Evolutionary conservation across 2,113 vertebrate species (phyloP), one percentile per base, ranked within the genome.

Genomic region (Seriola quinqueradiata): DNA sequence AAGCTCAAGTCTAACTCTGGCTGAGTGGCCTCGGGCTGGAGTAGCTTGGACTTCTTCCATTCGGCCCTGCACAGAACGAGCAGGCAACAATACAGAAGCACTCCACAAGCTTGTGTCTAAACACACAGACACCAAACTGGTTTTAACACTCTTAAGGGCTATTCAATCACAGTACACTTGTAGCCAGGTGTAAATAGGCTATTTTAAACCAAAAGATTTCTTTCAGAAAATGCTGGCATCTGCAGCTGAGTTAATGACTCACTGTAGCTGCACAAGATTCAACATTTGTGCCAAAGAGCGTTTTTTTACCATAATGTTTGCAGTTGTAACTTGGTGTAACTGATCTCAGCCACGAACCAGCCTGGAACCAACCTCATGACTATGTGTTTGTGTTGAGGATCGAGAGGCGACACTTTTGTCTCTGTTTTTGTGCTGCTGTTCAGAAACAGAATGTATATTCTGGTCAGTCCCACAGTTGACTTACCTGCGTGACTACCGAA

Each of bases 1-100:
- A 82, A 90, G 79, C 85, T 85, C 75, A 85, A 52, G 66, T 89
- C 78, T 87, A 46, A 77, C 73, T 83, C 54, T 74, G 82, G 64
- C 67, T 66, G 78, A 84, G 72, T 84, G 77, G 83, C 92, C 78
- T 78, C 59, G 72, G 87, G 87, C 84, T 78, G 48, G 8, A 80
- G 76, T 68, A 57, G 74, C 64, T 69, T 75, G 80, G 80, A 84
- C 72, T 58, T 84, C 68, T 79, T 64, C 61, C 59, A 34, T 70
- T 69, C 40, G 21, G 64, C 42, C 59, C 61, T 79, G 73, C 59
- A 46, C 58, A 63, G 44, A 83, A 81, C 25, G 80, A 85, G 70
- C 75, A 81, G 71, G 80, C 50, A 70, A 70, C 60, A 72, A 60
- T 70, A 74, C 84, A 59, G 65, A 67, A 84, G 48, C 83, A 75